Evolutionary conservation across 2,797 vertebrate species (phyloP).

Genomic region (Chromis chromis): DNA sequence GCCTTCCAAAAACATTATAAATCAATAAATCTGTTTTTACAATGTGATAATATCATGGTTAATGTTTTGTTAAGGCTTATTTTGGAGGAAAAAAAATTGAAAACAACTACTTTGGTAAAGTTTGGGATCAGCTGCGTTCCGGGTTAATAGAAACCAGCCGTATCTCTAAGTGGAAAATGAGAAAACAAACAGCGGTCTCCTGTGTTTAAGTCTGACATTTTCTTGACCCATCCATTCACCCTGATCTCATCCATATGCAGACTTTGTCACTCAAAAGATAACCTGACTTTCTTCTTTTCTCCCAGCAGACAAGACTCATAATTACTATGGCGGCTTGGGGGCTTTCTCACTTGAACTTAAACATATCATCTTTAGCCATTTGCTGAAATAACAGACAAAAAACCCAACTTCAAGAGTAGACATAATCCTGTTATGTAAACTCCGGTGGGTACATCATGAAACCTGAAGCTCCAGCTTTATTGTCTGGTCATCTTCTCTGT

Average conservation of each 20-base stretch:
- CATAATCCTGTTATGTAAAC: conserved; percentile 15
- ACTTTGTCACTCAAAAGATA: neutral
- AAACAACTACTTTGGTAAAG: too few relatives aligned
- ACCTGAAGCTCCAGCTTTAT: conserved; percentile 6
- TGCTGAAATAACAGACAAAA: neutral
- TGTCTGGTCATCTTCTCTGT: conserved; percentile 26
- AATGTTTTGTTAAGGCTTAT: too few relatives aligned
- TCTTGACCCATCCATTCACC: neutral
- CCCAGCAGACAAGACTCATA: neutral
- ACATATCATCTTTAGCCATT: neutral
- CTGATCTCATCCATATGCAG: neutral
- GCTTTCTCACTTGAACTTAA: neutral
- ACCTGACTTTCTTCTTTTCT: neutral
- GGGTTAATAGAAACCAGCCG: too few relatives aligned
- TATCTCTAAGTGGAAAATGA: neutral
- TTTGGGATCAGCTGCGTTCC: too few relatives aligned
- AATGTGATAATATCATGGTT: too few relatives aligned
- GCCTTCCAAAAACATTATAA: neutral
- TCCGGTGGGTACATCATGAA: conserved; percentile 4
- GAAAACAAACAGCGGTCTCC: neutral
- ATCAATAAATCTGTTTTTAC: too few relatives aligned
- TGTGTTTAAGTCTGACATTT: neutral
- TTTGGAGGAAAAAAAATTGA: too few relatives aligned
- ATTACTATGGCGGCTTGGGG: neutral
- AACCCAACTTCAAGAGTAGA: conserved; percentile 1